These are phyloP conservation scores for Procambarus clarkii DNA, from an alignment of 1,140 invertebrate genomes.

Conservation along the genomic window DNA sequence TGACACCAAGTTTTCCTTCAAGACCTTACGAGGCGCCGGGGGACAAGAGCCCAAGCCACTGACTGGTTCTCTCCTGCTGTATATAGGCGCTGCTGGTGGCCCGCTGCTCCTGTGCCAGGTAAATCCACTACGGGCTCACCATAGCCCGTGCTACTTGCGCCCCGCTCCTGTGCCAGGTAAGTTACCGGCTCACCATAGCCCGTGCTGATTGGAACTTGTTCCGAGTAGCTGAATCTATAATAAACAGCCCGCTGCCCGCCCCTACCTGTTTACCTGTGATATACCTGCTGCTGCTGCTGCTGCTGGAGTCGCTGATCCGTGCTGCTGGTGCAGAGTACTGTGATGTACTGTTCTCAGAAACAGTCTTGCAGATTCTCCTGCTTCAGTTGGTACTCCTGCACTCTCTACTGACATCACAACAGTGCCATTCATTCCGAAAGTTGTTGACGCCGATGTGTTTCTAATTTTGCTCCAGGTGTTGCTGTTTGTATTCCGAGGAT, in stretches of 20 bases:
- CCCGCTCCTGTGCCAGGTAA: no score
- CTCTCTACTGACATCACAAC: not conserved
- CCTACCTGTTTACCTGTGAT: no score
- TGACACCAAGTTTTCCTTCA: conserved; percentile 66
- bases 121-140: no score
- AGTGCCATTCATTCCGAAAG: not conserved
- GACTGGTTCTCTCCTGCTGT: not conserved
- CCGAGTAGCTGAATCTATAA: no score
- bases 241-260: no score
- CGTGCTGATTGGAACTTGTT: no score
- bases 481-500: not conserved
- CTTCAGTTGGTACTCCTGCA: not conserved
- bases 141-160: no score
- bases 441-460: not conserved
- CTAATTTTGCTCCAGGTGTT: not conserved
- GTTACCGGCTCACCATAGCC: no score
- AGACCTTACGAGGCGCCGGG: conserved; percentile 55
- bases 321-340: not conserved
- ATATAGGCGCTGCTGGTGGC: not conserved
- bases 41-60: conserved; percentile 33
- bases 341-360: not conserved
- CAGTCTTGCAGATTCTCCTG: not conserved
- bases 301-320: not conserved
- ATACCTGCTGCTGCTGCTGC: not conserved
- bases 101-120: not conserved